Percentiles rank a stretch among this genome's conserved stretches.
phyloP scores from a whole-genome alignment of 2,113 vertebrate species.

The Xiphorhynchus elegans region DNA sequence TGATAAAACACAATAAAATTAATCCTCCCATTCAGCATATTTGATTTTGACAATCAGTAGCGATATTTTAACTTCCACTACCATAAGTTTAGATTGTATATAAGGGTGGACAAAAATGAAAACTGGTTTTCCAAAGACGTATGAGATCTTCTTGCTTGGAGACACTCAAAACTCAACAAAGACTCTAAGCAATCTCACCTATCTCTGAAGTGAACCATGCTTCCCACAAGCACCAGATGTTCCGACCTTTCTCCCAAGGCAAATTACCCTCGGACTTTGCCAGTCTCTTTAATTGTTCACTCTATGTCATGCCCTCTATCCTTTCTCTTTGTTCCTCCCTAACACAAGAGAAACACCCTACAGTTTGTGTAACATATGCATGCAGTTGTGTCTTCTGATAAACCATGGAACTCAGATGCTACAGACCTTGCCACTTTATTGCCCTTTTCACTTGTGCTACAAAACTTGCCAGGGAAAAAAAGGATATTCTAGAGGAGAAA shows the following conservation, averaged over 20 bases:
- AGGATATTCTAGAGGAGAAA: not conserved
- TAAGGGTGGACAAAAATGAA: not conserved
- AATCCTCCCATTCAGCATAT: not conserved
- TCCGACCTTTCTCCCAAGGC: not conserved
- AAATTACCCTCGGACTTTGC: not conserved
- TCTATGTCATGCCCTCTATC: not conserved
- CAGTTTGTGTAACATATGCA: not conserved
- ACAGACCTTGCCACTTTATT: not conserved
- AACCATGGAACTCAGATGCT: accelerated
- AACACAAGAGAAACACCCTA: not conserved
- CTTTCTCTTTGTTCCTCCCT: not conserved
- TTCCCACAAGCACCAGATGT: not conserved
- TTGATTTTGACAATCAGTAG: not conserved
- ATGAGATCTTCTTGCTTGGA: not conserved
- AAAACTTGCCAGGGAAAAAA: not conserved
- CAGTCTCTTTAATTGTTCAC: not conserved
- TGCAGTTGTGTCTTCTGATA: not conserved
- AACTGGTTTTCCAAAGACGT: not conserved
- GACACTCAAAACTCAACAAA: not conserved
- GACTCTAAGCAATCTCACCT: not conserved
- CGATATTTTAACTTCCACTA: not conserved
- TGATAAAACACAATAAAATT: not conserved
- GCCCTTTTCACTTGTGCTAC: not conserved
- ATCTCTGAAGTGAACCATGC: not conserved
- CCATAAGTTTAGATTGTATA: not conserved